Percentiles rank a stretch among this genome's conserved stretches.
Conservation (phyloP, 2,797 vertebrate genomes). For the Sandelia bainsii region DNA sequence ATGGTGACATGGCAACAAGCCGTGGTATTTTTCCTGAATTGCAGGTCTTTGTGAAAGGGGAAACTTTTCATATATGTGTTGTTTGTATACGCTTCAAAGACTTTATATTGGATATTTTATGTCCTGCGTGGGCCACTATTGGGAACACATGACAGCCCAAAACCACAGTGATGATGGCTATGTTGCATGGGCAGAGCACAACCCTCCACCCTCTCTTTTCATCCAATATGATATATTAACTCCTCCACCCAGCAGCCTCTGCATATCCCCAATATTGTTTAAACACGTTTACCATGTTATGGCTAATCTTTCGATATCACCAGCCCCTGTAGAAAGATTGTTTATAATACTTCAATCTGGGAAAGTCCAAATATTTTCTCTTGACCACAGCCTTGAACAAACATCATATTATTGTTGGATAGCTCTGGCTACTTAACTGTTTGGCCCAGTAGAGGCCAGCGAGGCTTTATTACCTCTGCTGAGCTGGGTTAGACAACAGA, state of each 20-base stretch:
- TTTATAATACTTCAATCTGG: slow-evolving; percentile 85
- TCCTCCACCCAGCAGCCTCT: slow-evolving; percentile 57
- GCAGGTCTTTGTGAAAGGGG: slow-evolving; percentile 36
- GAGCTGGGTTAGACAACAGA: slow-evolving; percentile 53
- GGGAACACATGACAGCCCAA: slow-evolving; percentile 34
- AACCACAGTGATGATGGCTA: slow-evolving; percentile 57
- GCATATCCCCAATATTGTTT: slow-evolving; percentile 67
- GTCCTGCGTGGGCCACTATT: slow-evolving; percentile 40
- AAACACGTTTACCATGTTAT: slow-evolving; percentile 77
- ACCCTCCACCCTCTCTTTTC: slow-evolving; percentile 36
- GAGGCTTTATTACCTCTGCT: slow-evolving; percentile 64
- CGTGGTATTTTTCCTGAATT: slow-evolving; percentile 34
- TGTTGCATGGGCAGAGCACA: slow-evolving; percentile 23
- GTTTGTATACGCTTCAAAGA: slow-evolving; percentile 41
- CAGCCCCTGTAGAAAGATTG: slow-evolving; percentile 78
- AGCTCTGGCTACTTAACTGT: slow-evolving; percentile 64
- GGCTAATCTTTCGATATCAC: slow-evolving; percentile 78
- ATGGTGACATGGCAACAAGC: slow-evolving; percentile 54
- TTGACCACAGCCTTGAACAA: slow-evolving; percentile 82
- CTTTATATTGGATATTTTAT: slow-evolving; percentile 58
- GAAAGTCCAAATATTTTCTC: slow-evolving; percentile 85
- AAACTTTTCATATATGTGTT: background rate
- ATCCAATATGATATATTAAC: slow-evolving; percentile 52
- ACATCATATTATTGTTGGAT: slow-evolving; percentile 84
- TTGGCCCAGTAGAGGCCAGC: slow-evolving; percentile 52